Base-by-base conservation (phyloP, 2,888 invertebrate species). In the Agrochola lychnidis region DNA sequence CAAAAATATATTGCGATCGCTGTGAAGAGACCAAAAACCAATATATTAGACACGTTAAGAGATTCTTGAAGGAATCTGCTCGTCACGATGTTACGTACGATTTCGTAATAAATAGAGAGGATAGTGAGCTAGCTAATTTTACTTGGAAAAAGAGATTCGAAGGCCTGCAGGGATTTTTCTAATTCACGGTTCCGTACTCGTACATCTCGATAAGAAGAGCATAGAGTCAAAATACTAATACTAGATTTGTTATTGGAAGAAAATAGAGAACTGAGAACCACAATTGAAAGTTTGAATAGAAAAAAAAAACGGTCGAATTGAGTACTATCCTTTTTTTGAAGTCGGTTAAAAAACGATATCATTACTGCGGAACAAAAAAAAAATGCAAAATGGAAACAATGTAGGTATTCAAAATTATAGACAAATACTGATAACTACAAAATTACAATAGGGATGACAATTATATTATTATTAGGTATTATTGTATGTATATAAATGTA, bases 131-230 rank as follows among this genome's bases (percentile, higher is more conserved):
- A 4, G 92, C 92, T 0, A 89, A 75, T 25, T 95, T 96, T 79
- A 88, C 78, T 69, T 96, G 95, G 95, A 94, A 92, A 76, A 95
- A 91, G 76, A 89, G 78, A 72, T 93, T 89, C 70, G 88, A 91
- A 42, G 91, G 6, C 89, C 16, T 48, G 48, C 16, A 48, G 16
- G 48, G 0, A 19, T 48, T 16, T 48, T 19, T 19, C 48, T 19
- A 19, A 19, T 48, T 48, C 48, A 48, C 48, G 6, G 16, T 48
- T 48, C 48, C 48, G 1, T 19, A 19, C 6, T 48, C 48, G 19
- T 48, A 48, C 16, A 48, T 48, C 6, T 48, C 48, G 16, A 16
- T 48, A 48, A 19, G 48, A 48, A 19, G 48, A 48, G 5, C 6
- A 16, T 16, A 5, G 16, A 48, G 16, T 48, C 16, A 2, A 94